Percentiles rank a stretch among this genome's conserved stretches.
Conservation (phyloP, 2,113 vertebrate genomes). For the Dascyllus trimaculatus region DNA sequence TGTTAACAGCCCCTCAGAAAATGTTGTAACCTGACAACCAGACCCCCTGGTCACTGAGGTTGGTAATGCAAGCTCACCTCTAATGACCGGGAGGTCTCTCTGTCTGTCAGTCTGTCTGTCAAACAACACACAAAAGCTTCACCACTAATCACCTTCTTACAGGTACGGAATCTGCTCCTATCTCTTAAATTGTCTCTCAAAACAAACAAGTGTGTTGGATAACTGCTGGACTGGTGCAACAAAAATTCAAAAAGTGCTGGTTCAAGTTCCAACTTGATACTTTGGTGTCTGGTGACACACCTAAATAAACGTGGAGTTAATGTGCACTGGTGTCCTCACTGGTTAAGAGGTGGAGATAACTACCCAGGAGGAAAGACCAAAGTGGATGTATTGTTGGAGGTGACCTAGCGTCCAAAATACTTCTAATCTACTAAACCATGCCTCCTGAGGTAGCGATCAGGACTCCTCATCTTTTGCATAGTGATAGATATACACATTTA, state of each 20-base stretch:
- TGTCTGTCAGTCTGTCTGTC: constrained; percentile 31
- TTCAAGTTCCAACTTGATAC: constrained; percentile 26
- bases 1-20: constrained; percentile 51
- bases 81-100: constrained; percentile 14
- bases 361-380: neutral
- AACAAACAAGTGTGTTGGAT: constrained; percentile 43
- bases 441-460: no score
- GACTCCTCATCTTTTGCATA: neutral
- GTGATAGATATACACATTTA: no score
- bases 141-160: constrained; percentile 19
- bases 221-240: constrained; percentile 2
- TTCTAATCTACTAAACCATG: neutral
- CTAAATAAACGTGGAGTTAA: constrained; percentile 13
- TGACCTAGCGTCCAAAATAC: neutral
- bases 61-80: constrained; percentile 45
- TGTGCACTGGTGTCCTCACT: no score
- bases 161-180: constrained; percentile 2
- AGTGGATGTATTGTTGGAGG: neutral
- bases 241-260: constrained; percentile 1
- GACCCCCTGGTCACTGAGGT: constrained; percentile 37
- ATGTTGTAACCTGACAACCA: constrained; percentile 46
- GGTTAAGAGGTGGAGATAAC: neutral
- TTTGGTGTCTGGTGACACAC: constrained; percentile 23
- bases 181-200: constrained; percentile 23
- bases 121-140: constrained; percentile 15